Evolutionary conservation across 2,888 invertebrate genomes (phyloP).

Genomic region (Phyto melanocephala): DNA sequence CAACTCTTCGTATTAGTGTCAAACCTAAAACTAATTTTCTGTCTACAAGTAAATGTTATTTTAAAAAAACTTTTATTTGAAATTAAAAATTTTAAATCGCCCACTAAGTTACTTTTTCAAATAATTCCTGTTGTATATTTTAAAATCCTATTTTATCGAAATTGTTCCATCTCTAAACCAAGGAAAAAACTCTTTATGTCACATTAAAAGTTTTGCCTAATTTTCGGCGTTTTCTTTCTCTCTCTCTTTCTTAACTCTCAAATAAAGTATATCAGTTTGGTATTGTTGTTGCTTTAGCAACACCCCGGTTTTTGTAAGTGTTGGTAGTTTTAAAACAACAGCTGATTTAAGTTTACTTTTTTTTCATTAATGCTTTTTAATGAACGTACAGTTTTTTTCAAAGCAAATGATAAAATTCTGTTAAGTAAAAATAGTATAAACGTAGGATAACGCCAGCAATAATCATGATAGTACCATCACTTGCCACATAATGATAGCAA

Average conservation of each 20-base stretch:
- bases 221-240: background rate
- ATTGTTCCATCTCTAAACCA: background rate
- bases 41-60: no score
- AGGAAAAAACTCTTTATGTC: background rate
- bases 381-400: no score
- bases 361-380: background rate
- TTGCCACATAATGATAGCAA: conserved; percentile 5
- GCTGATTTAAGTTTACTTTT: conserved; percentile 35
- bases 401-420: no score
- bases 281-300: conserved; percentile 31
- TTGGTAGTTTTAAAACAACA: conserved; percentile 34
- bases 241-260: background rate
- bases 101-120: background rate
- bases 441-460: conserved; percentile 47
- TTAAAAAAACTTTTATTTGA: no score
- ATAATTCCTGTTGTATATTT: no score
- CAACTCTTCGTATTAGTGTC: no score
- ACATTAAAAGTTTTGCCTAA: background rate
- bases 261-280: background rate
- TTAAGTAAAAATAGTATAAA: background rate
- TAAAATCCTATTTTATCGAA: background rate
- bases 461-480: conserved; percentile 16
- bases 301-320: conserved; percentile 27
- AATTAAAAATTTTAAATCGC: background rate
- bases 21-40: no score